These are phyloP conservation scores for Ectobius pallidus DNA, from an alignment of 2,888 invertebrate species.

Conservation along the genomic window DNA sequence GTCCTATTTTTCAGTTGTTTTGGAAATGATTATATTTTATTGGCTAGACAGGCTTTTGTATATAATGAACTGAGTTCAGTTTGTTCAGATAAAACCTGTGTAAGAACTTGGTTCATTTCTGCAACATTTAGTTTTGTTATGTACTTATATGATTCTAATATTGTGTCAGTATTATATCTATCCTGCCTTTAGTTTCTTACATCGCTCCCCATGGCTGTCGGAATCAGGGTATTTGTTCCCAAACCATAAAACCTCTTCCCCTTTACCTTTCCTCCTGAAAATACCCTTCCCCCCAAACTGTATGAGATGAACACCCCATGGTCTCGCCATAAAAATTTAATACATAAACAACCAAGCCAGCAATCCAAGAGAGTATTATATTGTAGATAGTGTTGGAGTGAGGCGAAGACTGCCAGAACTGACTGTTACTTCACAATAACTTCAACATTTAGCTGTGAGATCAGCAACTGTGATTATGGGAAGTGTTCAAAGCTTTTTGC, in stretches of 20 bases:
- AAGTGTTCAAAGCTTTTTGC: constrained; percentile 11
- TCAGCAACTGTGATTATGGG: constrained; percentile 14
- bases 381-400: not conserved
- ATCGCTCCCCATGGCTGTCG: constrained; percentile 28
- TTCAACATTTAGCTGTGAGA: not conserved
- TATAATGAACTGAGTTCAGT: too few species aligned
- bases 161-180: constrained; percentile 24
- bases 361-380: not conserved
- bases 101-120: too few species aligned
- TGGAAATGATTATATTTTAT: too few species aligned
- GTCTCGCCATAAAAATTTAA: constrained; percentile 16
- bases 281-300: constrained; percentile 3
- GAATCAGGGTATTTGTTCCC: constrained; percentile 38
- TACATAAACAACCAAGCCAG: constrained; percentile 16
- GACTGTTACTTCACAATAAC: not conserved
- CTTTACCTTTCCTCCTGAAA: not conserved
- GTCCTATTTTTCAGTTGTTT: too few species aligned
- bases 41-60: too few species aligned
- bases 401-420: not conserved
- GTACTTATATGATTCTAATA: constrained; percentile 8
- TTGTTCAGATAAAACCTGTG: too few species aligned
- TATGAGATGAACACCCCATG: constrained; percentile 25
- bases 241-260: constrained; percentile 14
- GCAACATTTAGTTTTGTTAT: constrained; percentile 3
- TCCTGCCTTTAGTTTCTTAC: constrained; percentile 16